Conservation (phyloP, 2,797 vertebrate genomes). For the Sandelia bainsii region DNA sequence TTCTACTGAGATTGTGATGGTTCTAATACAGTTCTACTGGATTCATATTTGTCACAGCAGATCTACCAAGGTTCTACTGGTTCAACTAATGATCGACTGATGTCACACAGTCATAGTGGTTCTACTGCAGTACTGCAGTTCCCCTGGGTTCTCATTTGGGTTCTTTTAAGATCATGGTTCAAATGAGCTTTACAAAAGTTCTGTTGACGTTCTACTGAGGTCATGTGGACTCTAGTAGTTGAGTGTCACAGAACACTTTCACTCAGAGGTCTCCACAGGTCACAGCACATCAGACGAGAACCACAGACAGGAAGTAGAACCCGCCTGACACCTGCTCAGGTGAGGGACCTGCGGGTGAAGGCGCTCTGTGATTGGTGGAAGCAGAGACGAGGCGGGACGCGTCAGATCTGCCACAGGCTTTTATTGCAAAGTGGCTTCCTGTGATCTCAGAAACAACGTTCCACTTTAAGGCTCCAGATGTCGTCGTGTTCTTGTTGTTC, state of each 20-base stretch:
- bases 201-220: not conserved
- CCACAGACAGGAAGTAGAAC: too few species aligned
- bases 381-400: constrained; percentile 58
- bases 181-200: not conserved
- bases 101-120: too few species aligned
- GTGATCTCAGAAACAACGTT: constrained; percentile 92
- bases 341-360: not conserved
- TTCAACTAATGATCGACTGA: too few species aligned
- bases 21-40: too few species aligned
- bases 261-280: not conserved
- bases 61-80: too few species aligned
- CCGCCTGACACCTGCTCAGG: not conserved
- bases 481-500: constrained; percentile 41
- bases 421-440: constrained; percentile 93
- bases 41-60: too few species aligned
- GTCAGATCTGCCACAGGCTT: constrained; percentile 92
- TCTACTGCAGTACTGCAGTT: too few species aligned
- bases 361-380: constrained; percentile 37
- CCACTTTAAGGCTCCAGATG: constrained; percentile 93
- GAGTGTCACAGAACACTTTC: not conserved
- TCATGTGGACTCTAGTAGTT: not conserved
- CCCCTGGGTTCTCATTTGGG: too few species aligned
- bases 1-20: too few species aligned
- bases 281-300: too few species aligned
- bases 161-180: not conserved